Evolutionary conservation across 2,113 vertebrate species (phyloP), one percentile per base, ranked within the genome.

Genomic region (Oxyura jamaicensis): DNA sequence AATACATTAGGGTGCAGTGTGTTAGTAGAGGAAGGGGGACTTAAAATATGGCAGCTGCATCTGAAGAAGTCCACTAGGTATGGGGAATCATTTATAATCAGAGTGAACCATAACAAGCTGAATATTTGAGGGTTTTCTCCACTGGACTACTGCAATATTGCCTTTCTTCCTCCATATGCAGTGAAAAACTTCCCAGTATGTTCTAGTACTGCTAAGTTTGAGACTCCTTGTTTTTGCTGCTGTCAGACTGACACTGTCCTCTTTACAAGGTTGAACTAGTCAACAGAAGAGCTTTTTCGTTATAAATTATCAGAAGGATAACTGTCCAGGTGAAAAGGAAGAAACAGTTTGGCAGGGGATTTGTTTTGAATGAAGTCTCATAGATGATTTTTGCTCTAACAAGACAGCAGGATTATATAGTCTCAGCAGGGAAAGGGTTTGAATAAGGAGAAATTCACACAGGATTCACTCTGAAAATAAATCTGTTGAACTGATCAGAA

Each of bases 381-480:
- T 56, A 74, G 97, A 83, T 96, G 58, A 88, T 95, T 97, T 97
- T 97, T 94, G 65, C 78, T 92, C 86, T 97, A 95, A 97, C 95
- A 94, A 96, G 95, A 88, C 85, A 81, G 91, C 91, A 93, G 81
- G 75, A 90, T 96, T 97, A 92, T 91, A 44, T 67, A 69, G 53
- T 83, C 92, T 95, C 96, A 96, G 91, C 73, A 92, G 96, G 96
- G 96, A 97, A 95, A 88, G 93, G 83, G 93, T 93, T 95, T 89
- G 88, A 96, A 96, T 97, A 94, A 31, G 75, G 91, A 91, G 95
- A 91, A 97, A 86, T 85, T 91, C 95, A 73, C 69, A 69, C 76
- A 91, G 95, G 93, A 97, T 95, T 97, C 96, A 82, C 90, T 96
- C 59, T 96, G 86, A 94, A 96, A 95, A 91, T 90, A 94, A 95